Evolutionary conservation across 2,888 invertebrate genomes (phyloP).

Genomic region (Calameuta filiformis): DNA sequence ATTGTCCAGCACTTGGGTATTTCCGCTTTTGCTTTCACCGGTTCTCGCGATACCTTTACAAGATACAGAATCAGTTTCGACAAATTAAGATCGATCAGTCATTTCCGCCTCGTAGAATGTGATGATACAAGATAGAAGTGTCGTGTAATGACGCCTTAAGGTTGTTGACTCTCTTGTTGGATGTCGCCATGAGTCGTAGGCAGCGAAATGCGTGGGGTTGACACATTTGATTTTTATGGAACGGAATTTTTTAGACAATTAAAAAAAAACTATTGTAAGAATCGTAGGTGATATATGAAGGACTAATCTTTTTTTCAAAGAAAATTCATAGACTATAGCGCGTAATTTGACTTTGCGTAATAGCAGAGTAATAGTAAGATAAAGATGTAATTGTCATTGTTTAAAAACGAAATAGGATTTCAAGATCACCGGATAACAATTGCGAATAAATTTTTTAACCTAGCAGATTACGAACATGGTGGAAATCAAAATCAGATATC

Average conservation of each 20-base stretch:
- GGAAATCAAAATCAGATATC: neutral
- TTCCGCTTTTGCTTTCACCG: slow-evolving; percentile 51
- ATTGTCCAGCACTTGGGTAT: slow-evolving; percentile 35
- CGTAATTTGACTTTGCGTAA: neutral
- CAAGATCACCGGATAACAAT: neutral
- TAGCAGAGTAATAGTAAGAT: neutral
- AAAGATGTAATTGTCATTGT: neutral
- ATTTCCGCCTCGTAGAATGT: neutral
- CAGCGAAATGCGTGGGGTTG: neutral
- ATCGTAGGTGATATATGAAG: neutral
- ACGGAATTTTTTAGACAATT: neutral
- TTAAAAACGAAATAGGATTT: neutral
- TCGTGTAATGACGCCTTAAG: neutral
- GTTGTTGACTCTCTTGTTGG: neutral
- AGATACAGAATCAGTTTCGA: neutral
- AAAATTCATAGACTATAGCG: neutral
- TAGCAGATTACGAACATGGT: neutral
- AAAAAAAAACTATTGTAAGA: neutral
- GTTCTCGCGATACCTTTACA: slow-evolving; percentile 19
- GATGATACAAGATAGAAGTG: neutral
- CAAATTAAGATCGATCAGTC: neutral
- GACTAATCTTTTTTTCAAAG: neutral
- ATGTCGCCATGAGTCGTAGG: neutral
- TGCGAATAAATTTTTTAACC: neutral
- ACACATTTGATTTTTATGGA: neutral